These are phyloP conservation scores for Hippocampus comes DNA, from an alignment of 2,113 vertebrate species.

Conservation along the genomic window DNA sequence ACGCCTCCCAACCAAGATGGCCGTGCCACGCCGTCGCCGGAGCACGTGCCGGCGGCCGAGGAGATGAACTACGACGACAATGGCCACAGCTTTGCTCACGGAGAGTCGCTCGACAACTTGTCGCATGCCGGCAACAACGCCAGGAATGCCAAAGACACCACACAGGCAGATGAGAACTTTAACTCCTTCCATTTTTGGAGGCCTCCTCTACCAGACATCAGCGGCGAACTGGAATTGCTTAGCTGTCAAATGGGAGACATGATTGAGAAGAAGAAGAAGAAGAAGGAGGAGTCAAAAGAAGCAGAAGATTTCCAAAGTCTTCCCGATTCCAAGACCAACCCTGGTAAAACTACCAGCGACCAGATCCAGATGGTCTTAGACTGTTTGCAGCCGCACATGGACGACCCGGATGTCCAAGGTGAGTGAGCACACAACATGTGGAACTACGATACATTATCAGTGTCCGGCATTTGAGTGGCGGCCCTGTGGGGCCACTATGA, in stretches of 20 bases:
- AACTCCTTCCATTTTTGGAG: slow-evolving; percentile 83
- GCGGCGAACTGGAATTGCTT: slow-evolving; percentile 80
- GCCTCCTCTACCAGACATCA: slow-evolving; percentile 83
- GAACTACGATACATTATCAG: no score
- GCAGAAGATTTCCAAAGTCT: slow-evolving; percentile 15
- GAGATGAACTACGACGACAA: slow-evolving; percentile 52
- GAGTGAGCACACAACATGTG: neutral
- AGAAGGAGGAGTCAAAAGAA: slow-evolving; percentile 33
- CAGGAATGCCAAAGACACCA: slow-evolving; percentile 43
- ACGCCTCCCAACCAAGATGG: slow-evolving; percentile 63
- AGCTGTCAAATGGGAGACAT: slow-evolving; percentile 46
- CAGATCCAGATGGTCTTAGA: slow-evolving; percentile 84
- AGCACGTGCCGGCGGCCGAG: slow-evolving; percentile 46
- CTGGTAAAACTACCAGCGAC: slow-evolving; percentile 72
- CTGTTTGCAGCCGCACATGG: slow-evolving; percentile 80
- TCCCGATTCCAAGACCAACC: slow-evolving; percentile 39
- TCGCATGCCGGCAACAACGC: slow-evolving; percentile 36
- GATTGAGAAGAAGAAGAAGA: slow-evolving; percentile 13
- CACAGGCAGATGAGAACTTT: slow-evolving; percentile 72
- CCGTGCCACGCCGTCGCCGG: slow-evolving; percentile 60
- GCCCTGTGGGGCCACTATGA: no score
- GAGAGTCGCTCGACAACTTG: slow-evolving; percentile 16
- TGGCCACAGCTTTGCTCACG: slow-evolving; percentile 25
- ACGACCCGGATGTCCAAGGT: slow-evolving; percentile 87
- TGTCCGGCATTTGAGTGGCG: no score